Conservation (phyloP, 2,113 vertebrate species). For the Rousettus leschenaultii region DNA sequence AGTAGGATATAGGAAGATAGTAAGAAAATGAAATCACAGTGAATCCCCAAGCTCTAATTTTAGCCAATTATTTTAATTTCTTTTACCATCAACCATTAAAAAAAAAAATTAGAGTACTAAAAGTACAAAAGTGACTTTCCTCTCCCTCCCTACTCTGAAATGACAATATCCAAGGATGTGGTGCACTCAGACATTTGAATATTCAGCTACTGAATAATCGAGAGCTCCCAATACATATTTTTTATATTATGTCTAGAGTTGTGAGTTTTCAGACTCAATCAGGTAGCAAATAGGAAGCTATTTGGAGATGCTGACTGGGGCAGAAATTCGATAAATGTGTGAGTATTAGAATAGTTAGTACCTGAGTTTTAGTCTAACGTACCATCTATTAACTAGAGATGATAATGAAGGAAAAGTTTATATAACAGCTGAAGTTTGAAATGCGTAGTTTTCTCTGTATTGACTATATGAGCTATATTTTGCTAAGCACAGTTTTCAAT, state of each 20-base stretch:
- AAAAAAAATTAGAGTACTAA: neutral
- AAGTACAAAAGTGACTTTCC: slow-evolving; percentile 40
- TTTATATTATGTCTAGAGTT: neutral
- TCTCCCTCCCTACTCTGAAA: slow-evolving; percentile 7
- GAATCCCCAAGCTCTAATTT: slow-evolving; percentile 59
- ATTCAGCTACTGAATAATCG: neutral
- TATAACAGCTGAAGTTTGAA: neutral
- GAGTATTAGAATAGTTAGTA: neutral
- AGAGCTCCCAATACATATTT: neutral
- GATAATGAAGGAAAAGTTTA: neutral
- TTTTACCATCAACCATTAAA: neutral
- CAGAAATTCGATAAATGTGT: neutral
- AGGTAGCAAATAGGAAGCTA: neutral
- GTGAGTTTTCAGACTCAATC: neutral
- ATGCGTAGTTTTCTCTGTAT: neutral
- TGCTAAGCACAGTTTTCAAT: neutral
- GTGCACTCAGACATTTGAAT: neutral
- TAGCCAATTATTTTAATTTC: slow-evolving; percentile 58
- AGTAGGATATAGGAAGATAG: slow-evolving; percentile 35
- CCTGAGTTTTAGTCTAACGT: neutral
- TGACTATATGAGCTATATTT: slow-evolving; percentile 14
- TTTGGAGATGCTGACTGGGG: neutral
- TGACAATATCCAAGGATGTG: neutral
- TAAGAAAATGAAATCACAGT: slow-evolving; percentile 60
- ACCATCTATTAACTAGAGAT: neutral